These are phyloP conservation scores for Gari tellinella DNA, from an alignment of 2,888 invertebrate genomes.

Conservation along the genomic window DNA sequence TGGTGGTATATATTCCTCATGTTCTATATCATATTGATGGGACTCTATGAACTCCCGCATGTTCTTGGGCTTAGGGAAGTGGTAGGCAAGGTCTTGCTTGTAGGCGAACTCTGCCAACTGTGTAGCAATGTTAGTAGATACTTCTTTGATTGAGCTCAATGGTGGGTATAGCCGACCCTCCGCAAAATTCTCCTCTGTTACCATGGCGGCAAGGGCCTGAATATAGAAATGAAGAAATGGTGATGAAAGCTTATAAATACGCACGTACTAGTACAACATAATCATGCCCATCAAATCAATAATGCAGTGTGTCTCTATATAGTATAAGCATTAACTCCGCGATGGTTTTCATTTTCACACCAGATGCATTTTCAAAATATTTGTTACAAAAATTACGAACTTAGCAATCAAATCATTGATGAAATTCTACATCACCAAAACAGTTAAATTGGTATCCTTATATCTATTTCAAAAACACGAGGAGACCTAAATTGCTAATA, in stretches of 20 bases:
- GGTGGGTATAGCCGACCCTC: slow-evolving; percentile 98
- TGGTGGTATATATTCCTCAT: slow-evolving; percentile 85
- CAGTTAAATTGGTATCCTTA: too few species aligned
- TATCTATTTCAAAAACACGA: too few species aligned
- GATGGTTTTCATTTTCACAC: too few species aligned
- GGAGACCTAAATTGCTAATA: too few species aligned
- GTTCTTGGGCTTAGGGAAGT: slow-evolving; percentile 86
- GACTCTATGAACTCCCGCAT: slow-evolving; percentile 85
- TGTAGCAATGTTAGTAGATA: slow-evolving; percentile 94
- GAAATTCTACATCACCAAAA: too few species aligned
- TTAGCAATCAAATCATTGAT: too few species aligned
- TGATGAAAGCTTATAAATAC: too few species aligned
- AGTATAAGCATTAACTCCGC: too few species aligned
- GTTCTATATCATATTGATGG: slow-evolving; percentile 82
- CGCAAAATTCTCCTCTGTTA: slow-evolving; percentile 91
- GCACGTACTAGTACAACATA: too few species aligned
- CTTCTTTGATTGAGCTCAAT: slow-evolving; percentile 92
- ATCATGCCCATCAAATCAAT: too few species aligned
- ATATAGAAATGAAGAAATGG: too few species aligned
- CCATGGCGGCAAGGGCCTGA: slow-evolving; percentile 92
- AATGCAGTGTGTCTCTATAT: too few species aligned
- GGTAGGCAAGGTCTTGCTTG: slow-evolving; percentile 85
- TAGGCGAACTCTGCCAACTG: slow-evolving; percentile 93
- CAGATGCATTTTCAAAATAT: not conserved
- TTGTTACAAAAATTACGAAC: not conserved